These are phyloP conservation scores for Tenodera sinensis DNA, from an alignment of 2,888 invertebrate species.

Conservation along the genomic window DNA sequence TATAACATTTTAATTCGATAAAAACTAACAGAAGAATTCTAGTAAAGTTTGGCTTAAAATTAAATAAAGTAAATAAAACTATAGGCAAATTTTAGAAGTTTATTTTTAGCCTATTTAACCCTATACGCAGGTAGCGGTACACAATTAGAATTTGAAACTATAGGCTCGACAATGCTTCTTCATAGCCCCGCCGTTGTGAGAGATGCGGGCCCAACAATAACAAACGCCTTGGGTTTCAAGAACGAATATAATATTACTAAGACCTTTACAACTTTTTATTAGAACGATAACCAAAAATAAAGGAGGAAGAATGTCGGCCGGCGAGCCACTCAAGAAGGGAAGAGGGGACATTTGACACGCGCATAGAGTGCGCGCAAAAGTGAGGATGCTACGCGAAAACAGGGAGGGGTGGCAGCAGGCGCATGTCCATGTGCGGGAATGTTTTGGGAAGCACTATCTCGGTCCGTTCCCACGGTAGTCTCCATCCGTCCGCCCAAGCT, in stretches of 20 bases:
- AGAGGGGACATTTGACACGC: not conserved
- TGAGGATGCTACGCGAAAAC: not conserved
- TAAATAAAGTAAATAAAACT: no score
- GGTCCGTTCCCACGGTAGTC: constrained; percentile 21
- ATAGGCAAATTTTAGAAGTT: no score
- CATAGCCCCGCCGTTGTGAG: not conserved
- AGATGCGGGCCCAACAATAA: not conserved
- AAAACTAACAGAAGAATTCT: no score
- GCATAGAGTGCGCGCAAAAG: constrained; percentile 19
- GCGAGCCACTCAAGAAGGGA: not conserved
- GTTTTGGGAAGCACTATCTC: constrained; percentile 24
- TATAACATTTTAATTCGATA: no score
- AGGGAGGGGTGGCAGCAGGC: not conserved
- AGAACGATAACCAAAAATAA: not conserved
- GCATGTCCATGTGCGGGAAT: constrained; percentile 12
- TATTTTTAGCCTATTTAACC: no score
- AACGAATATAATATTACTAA: not conserved
- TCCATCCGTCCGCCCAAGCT: not conserved
- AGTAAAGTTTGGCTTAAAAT: no score
- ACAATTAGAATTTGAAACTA: not conserved
- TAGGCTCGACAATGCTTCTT: not conserved
- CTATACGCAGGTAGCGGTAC: not conserved
- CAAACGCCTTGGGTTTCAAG: not conserved
- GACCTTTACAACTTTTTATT: not conserved
- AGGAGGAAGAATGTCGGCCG: not conserved